A percentile compares a stretch with the other conserved stretches of the same genome.
Evolutionary conservation across 2,113 vertebrate species (phyloP).

Genomic region (Mus spicilegus): DNA sequence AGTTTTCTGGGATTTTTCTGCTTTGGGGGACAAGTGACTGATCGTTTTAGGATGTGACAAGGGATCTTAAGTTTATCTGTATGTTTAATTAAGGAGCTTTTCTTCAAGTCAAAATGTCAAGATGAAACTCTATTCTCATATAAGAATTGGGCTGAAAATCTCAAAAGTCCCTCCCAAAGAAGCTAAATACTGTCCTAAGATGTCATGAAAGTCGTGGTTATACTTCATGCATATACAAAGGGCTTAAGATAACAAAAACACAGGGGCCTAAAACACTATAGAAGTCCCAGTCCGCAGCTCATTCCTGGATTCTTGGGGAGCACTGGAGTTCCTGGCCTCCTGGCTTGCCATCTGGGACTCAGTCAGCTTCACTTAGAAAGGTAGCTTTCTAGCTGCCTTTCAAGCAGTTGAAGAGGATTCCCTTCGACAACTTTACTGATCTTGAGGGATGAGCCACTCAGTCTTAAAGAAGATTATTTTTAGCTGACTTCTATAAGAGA

Average conservation of each 20-base stretch:
- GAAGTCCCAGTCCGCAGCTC: background rate
- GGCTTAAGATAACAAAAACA: background rate
- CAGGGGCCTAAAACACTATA: background rate
- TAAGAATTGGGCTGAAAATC: background rate
- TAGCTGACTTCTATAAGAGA: background rate
- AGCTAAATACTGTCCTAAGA: background rate
- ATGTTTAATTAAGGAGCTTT: constrained; percentile 15
- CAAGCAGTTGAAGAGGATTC: background rate
- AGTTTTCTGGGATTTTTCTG: background rate
- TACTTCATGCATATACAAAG: background rate
- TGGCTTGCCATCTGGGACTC: background rate
- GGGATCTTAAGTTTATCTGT: background rate
- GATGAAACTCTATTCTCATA: background rate
- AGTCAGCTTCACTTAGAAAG: background rate
- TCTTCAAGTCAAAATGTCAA: background rate
- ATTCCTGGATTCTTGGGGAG: background rate
- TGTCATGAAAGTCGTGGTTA: background rate
- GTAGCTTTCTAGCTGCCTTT: background rate
- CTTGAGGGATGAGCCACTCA: background rate
- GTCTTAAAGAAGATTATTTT: background rate
- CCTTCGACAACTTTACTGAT: background rate
- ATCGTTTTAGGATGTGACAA: background rate
- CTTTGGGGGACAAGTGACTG: background rate
- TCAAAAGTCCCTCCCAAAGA: background rate
- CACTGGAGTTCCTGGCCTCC: accelerated